Conservation (phyloP, 2,888 invertebrate species). For the Lobophora halterata region DNA sequence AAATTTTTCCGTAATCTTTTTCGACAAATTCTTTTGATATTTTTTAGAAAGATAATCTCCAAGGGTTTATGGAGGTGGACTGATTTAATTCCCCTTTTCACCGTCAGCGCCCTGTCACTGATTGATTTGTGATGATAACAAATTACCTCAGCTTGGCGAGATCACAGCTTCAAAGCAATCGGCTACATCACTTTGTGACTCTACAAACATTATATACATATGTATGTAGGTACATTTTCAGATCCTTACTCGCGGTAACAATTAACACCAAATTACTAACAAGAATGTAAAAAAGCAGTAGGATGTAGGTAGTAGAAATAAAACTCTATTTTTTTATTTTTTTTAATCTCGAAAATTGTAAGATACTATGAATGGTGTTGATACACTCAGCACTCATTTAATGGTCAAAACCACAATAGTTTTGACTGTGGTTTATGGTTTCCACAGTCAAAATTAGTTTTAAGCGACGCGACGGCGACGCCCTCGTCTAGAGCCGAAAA, state of each 20-base stretch:
- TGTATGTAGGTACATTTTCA: not conserved
- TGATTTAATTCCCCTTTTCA: conserved; percentile 27
- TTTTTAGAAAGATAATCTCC: conserved; percentile 12
- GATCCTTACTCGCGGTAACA: not conserved
- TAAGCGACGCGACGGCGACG: no score
- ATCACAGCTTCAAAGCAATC: conserved; percentile 1
- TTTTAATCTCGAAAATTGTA: no score
- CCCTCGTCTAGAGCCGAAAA: no score
- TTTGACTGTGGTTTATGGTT: no score
- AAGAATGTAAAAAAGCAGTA: no score
- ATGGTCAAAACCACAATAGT: no score
- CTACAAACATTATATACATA: not conserved
- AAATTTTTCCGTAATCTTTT: conserved; percentile 7
- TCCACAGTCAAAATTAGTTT: no score
- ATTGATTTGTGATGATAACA: conserved; percentile 43
- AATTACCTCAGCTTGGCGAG: conserved; percentile 32
- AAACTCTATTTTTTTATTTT: no score
- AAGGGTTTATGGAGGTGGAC: conserved; percentile 14
- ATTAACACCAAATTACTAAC: no score
- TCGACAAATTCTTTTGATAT: conserved; percentile 10
- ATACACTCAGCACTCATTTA: no score
- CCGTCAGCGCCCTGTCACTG: conserved; percentile 28
- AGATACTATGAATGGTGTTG: no score
- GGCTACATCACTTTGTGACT: not conserved
- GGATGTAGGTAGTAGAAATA: no score